phyloP scores from a whole-genome alignment of 2,888 invertebrate genomes.

The Mimachlamys varia region DNA sequence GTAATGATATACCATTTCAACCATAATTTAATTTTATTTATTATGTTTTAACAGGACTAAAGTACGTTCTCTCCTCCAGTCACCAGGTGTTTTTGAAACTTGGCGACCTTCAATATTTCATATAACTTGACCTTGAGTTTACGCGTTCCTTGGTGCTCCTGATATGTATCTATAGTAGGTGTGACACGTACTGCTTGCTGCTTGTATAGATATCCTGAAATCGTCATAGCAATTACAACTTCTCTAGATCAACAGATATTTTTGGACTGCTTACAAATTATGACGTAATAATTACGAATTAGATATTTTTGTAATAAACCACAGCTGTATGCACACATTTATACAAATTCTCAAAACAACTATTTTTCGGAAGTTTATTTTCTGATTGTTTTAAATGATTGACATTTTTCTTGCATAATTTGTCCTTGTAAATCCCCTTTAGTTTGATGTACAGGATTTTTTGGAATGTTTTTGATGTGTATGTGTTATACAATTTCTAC shows the following conservation, averaged over 20 bases:
- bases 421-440: not conserved
- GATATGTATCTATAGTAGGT: not conserved
- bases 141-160: not conserved
- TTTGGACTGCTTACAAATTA: not conserved
- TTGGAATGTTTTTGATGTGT: not conserved
- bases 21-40: not conserved
- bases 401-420: not conserved
- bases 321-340: too few species aligned
- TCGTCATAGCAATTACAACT: not conserved
- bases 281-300: too few species aligned
- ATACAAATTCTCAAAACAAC: not conserved
- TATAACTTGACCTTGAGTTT: not conserved
- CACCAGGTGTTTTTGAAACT: not conserved
- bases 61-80: not conserved
- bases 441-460: not conserved
- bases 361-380: too few species aligned
- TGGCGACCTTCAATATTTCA: not conserved
- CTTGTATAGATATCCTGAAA: not conserved
- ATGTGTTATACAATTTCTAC: not conserved
- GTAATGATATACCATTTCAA: not conserved
- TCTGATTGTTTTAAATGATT: not conserved
- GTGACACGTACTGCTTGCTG: not conserved
- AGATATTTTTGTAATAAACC: too few species aligned
- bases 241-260: not conserved
- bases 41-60: not conserved